Evolutionary conservation across 2,888 invertebrate genomes (phyloP).

Genomic region (Sthenelais limicola): DNA sequence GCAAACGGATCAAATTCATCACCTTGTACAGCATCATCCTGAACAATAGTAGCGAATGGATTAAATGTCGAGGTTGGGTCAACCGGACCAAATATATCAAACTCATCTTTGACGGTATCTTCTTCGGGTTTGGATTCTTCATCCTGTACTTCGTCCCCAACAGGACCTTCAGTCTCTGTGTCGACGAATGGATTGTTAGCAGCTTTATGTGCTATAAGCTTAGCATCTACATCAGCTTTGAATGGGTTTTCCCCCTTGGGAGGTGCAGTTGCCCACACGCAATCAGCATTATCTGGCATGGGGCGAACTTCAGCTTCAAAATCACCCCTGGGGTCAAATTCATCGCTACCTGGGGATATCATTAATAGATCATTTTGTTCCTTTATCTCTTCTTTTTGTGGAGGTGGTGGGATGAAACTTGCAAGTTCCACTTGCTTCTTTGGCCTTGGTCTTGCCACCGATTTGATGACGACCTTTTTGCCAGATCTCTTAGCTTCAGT

Average conservation of each 20-base stretch:
- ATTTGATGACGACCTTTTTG: slow-evolving; percentile 19
- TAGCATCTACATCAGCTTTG: slow-evolving; percentile 46
- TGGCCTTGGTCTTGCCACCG: slow-evolving; percentile 20
- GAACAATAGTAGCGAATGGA: slow-evolving; percentile 49
- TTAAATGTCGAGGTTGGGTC: slow-evolving; percentile 45
- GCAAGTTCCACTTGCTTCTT: slow-evolving; percentile 30
- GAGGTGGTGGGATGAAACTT: slow-evolving; percentile 25
- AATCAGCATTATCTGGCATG: slow-evolving; percentile 38
- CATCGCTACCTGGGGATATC: slow-evolving; percentile 41
- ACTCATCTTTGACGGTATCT: slow-evolving; percentile 23
- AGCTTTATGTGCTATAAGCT: slow-evolving; percentile 8
- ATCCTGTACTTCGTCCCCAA: slow-evolving; percentile 12
- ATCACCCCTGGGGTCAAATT: slow-evolving; percentile 51
- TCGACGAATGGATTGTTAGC: slow-evolving; percentile 44
- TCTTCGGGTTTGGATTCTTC: slow-evolving; percentile 7
- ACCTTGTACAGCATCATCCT: slow-evolving; percentile 36
- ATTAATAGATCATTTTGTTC: slow-evolving; percentile 15
- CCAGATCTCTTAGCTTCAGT: slow-evolving; percentile 25
- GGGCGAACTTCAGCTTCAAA: slow-evolving; percentile 21
- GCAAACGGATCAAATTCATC: slow-evolving; percentile 59
- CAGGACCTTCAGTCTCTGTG: not conserved
- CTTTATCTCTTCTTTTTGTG: slow-evolving; percentile 21
- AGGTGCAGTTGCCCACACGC: slow-evolving; percentile 8
- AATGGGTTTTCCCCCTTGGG: slow-evolving; percentile 46
- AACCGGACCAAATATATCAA: slow-evolving; percentile 29